phyloP scores from a whole-genome alignment of 2,113 vertebrate genomes.

The Strigops habroptila region DNA sequence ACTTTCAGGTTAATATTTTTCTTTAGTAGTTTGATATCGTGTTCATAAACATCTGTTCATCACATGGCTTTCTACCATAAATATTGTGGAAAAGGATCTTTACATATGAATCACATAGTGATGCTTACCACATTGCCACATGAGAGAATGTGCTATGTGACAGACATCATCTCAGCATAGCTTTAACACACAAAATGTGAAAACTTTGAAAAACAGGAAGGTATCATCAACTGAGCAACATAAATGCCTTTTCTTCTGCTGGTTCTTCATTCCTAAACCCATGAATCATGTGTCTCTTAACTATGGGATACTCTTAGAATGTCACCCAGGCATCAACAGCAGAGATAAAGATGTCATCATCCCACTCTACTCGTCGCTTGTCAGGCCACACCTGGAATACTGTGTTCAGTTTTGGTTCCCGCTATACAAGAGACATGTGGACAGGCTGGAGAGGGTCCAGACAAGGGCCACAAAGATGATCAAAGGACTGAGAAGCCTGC shows the following conservation, averaged over 20 bases:
- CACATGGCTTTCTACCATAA: background rate
- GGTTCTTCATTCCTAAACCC: background rate
- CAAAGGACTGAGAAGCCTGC: background rate
- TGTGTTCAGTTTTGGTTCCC: background rate
- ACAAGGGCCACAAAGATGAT: background rate
- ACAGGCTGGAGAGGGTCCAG: background rate
- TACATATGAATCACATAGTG: background rate
- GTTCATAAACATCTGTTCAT: background rate
- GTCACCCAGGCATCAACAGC: background rate
- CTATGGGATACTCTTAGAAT: background rate
- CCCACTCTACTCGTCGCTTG: background rate
- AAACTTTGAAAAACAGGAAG: background rate
- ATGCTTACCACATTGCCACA: rapidly evolving
- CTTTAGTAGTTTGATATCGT: background rate
- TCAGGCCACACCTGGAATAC: background rate
- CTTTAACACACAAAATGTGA: background rate
- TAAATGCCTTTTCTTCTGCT: background rate
- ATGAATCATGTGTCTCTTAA: background rate
- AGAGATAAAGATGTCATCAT: background rate
- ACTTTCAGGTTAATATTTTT: background rate
- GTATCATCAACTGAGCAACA: background rate
- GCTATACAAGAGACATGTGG: background rate
- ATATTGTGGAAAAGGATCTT: background rate
- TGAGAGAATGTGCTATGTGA: background rate
- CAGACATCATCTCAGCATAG: background rate